Base-by-base conservation (phyloP, 1,140 invertebrate species). In the Forficula auricularia region DNA sequence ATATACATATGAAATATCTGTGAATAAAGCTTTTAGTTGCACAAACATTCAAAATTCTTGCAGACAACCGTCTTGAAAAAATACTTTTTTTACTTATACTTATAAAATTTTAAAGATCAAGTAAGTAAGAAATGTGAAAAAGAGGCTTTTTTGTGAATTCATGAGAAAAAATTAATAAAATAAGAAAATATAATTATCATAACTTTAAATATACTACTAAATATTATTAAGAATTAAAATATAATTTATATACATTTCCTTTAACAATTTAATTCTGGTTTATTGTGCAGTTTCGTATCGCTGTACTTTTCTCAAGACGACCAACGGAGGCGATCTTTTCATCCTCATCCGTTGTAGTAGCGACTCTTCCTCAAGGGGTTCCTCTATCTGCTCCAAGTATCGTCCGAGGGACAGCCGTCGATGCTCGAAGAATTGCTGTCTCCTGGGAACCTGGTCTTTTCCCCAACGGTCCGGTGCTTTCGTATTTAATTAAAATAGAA, bases 361-460 rank as follows among this genome's bases (percentile, higher is more conserved):
- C 74, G 38, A 92, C 88, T 0, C 57, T 77, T 12, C 70, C 80
- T 2, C 67, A 66, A 32, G 83, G 81, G 37, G 63, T 73, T 14
- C 83, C 84, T 6, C 68, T 71, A 34, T 84, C 81, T 3, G 62
- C 75, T 20, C 83, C 83, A 22, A 60, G 66, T 45, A 75, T 77
- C 46, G 69, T 88, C 45, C 72, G 79, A 48, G 69, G 80, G n/a
- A 71, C 79, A 19, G 75, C 84, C 0, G 70, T 88, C 22, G 84
- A 89, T 56, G 72, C 79, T n/a, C 75, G 72, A 46, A 72, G 84
- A 47, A 76, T 92, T 19, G 82, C 81, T 42, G 70, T 92, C 10
- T 81, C 77, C 48, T 94, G 88, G 88, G 73, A 79, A 58, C 77
- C 83, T 3, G 88, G 88, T 10, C 68, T 72, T 9, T 88, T 84